Base-by-base conservation (phyloP, 2,113 vertebrate genomes). In the Azemiops feae region DNA sequence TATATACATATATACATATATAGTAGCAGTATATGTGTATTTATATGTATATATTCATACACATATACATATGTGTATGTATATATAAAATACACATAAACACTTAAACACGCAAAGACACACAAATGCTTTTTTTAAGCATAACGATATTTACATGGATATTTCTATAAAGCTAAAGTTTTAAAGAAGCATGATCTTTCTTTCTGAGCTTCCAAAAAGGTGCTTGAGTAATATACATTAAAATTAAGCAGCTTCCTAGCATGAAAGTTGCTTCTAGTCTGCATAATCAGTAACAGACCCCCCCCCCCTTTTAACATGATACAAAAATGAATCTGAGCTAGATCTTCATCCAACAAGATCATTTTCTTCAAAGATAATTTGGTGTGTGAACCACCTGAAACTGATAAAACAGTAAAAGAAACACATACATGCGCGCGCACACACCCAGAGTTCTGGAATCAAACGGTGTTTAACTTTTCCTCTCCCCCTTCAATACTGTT, bases 141-240 rank as follows among this genome's bases (percentile, higher is more conserved):
- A 98, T 98, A 98, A 98, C 98, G 95, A 98, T 98, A 98, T 98
- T 98, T 98, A 99, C 98, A 99, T 98, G 98, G 98, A 98, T 98
- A 98, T 97, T 98, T 98, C 98, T 98, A 98, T 98, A 98, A 98
- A 98, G 98, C 98, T 98, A 98, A 98, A 97, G 97, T 98, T 98
- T 93, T 98, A 98, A 98, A 98, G 97, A 98, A 98, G 98, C 98
- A 98, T 98, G 97, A 97, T 97, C 96, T 97, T 96, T 97, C 97
- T 97, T 98, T 98, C 97, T 97, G 96, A 98, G 98, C 98, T 98
- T 98, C 98, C 98, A 98, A 98, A 98, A 98, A 99, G 98, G 98
- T 99, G 98, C 98, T 98, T 99, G 97, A 98, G 97, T 98, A 98
- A 98, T 98, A 98, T 97, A 98, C 97, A 98, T 98, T 98, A 98